Conservation (phyloP, 1,140 invertebrate genomes). For the Palaemon carinicauda region DNA sequence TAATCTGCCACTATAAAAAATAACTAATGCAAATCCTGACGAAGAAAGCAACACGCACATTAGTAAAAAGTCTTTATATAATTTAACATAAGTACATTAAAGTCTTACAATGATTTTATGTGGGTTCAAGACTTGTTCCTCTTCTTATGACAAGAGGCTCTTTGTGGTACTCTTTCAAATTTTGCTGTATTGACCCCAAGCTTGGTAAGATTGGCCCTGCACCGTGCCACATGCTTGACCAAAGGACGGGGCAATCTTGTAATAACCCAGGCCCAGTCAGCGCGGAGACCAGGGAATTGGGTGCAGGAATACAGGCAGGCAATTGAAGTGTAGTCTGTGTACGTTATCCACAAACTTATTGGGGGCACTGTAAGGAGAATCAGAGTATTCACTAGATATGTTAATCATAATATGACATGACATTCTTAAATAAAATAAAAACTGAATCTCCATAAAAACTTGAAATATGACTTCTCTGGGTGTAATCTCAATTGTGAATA, state of each 20-base stretch:
- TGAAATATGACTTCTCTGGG: no score
- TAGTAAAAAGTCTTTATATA: no score
- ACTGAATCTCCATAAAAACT: not conserved
- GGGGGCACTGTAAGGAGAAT: slow-evolving; percentile 15
- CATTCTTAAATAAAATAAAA: not conserved
- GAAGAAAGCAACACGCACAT: no score
- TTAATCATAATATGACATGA: not conserved
- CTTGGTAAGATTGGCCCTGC: not conserved
- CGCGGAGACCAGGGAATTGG: slow-evolving; percentile 17
- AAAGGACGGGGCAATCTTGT: not conserved
- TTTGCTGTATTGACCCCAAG: slow-evolving; percentile 15
- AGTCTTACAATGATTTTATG: not conserved
- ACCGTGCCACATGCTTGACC: not conserved
- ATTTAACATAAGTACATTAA: not conserved
- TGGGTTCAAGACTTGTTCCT: not conserved
- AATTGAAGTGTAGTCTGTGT: slow-evolving; percentile 26
- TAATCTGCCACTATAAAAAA: no score
- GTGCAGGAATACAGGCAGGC: slow-evolving; percentile 32
- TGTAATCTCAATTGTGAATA: no score
- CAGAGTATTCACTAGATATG: not conserved
- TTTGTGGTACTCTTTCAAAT: slow-evolving; percentile 6
- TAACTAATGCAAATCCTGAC: no score
- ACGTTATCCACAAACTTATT: slow-evolving; percentile 14
- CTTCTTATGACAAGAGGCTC: not conserved
- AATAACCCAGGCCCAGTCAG: slow-evolving; percentile 37